phyloP scores from a whole-genome alignment of 2,888 invertebrate genomes.

The Philhelius pedissequus region DNA sequence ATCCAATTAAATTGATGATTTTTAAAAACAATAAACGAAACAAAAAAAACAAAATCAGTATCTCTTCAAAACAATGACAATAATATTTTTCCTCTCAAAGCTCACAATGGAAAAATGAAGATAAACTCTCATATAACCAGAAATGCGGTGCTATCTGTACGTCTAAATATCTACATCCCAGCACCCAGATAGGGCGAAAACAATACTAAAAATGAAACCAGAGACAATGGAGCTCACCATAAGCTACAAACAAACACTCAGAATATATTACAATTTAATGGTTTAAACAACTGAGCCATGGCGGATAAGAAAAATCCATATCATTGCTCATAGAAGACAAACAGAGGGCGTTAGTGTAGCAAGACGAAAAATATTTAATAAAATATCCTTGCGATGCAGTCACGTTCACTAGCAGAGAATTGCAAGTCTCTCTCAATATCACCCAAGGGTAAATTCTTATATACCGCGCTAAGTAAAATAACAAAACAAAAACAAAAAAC shows the following conservation, averaged over 20 bases:
- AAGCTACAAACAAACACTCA: constrained; percentile 68
- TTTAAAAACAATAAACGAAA: neutral
- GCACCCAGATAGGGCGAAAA: neutral
- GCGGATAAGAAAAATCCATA: constrained; percentile 67
- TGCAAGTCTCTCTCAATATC: neutral
- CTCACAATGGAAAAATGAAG: constrained; percentile 10
- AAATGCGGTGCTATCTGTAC: neutral
- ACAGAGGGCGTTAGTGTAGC: neutral
- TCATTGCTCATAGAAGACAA: constrained; percentile 39
- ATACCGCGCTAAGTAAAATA: neutral
- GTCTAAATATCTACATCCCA: neutral
- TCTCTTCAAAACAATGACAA: neutral
- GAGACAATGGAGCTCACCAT: constrained; percentile 50
- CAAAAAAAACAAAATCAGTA: neutral
- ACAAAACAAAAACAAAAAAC: neutral
- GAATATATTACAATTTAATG: constrained; percentile 68
- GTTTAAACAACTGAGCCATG: constrained; percentile 68
- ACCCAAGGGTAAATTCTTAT: neutral
- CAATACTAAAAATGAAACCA: constrained; percentile 11
- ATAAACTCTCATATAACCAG: neutral
- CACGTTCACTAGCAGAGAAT: constrained; percentile 56
- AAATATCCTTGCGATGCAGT: constrained; percentile 62
- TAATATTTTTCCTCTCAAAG: neutral
- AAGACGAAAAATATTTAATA: constrained; percentile 50
- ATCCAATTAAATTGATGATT: constrained; percentile 1